Evolutionary conservation across 2,113 vertebrate species (phyloP), one percentile per base, ranked within the genome.

Genomic region (Stomatorhinus ivindoensis): DNA sequence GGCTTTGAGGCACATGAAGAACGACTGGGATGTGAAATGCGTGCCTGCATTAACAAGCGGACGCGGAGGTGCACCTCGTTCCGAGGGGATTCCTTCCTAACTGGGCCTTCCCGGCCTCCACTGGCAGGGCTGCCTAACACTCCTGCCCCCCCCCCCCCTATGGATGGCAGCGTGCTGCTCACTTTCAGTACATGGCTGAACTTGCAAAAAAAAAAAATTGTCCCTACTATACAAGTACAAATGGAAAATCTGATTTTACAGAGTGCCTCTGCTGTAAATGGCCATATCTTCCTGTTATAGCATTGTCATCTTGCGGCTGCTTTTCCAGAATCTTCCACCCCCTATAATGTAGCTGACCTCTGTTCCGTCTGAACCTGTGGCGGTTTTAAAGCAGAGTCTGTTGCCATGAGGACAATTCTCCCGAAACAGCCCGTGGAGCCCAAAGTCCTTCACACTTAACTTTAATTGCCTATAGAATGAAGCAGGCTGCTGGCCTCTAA

Each of bases 401-500:
- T 42, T 31, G 44, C 21, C 13, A 89, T 42, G 31, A 35, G 31
- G n/a, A 61, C 53, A 35, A 61, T 21, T 86, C 15, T 85, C 21
- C 61, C 73, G 13, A 51, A 51, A 51, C n/a, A 42, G 10, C 44
- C 76, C 3, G 13, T 13, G 7, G 27, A 53, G 51, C 31, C 35
- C 31, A 42, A 86, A 85, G 82, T 21, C 31, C n/a, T 86, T 86
- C 46, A 58, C 58, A 76, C 35, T 80, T 53, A 46, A 10, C 1
- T 55, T 87, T 90, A 85, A 89, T 87, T 86, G 48, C 42, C 44
- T 76, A 47, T 27, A 73, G 55, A 47, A 86, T 89, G 42, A 35
- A 87, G 24, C 61, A 9, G 47, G 53, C 85, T 86, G 85, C 55
- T 15, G 35, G 44, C 24, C 53, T 47, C 69, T 85, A 89, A 89